Evolutionary conservation across 2,797 vertebrate genomes (phyloP), one percentile per base, ranked within the genome.

Genomic region (Enteromius trimaculatus): DNA sequence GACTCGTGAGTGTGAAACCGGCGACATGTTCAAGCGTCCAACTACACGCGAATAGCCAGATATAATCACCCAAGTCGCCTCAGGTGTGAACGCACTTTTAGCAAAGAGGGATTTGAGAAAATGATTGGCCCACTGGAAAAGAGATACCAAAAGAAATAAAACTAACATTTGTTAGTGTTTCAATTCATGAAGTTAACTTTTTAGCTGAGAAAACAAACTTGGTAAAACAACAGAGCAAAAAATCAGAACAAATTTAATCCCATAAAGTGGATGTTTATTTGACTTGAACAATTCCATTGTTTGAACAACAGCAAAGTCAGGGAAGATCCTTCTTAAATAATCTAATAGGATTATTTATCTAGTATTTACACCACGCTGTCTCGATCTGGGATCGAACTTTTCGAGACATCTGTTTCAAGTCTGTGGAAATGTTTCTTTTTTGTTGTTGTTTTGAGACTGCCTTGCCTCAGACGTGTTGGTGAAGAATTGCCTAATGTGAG

Each of bases 341-440:
- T 75, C 66, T 83, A 80, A 72, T 55, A 55, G 31, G 84, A 87
- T 90, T 89, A 88, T 89, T 89, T 88, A 84, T 81, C 2, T 49
- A 86, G 74, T 88, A 85, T 92, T 90, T 89, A 84, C 83, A 82
- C 79, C 80, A 85, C 65, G 64, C 65, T 62, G 37, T 75, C 70
- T 68, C 80, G 75, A 82, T 66, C 31, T 0, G 82, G 74, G 85
- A 88, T 88, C 86, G 47, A 44, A 82, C 68, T 86, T 86, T 76
- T 90, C 79, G 81, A 84, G 85, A 84, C 82, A 77, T 74, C 87
- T 88, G 87, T 88, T 88, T 89, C 82, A 84, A 84, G 79, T 75
- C 71, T 87, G 80, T 84, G 81, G 86, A 91, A 89, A 90, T 47
- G 65, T 6, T 75, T 85, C 16, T 86, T 65, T 60, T 29, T 82